Conservation (phyloP, 2,888 invertebrate species). For the Xestoiulus laeticollis region DNA sequence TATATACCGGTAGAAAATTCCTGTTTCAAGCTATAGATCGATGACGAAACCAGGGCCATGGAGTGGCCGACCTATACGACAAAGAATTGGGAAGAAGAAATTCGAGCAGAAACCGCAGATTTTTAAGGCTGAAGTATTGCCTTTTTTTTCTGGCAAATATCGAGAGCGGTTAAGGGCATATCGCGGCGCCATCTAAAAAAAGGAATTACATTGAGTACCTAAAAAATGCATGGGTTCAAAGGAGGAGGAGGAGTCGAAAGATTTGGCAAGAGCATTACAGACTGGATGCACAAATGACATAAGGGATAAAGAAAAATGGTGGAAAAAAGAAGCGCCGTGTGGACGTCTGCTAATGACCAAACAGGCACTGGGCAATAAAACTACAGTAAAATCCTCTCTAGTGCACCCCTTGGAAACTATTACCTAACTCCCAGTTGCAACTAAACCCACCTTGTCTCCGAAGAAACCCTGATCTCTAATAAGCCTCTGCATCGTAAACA, state of each 20-base stretch:
- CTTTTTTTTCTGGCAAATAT: not conserved
- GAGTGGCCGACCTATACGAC: not conserved
- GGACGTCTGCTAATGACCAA: too few species aligned
- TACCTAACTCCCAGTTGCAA: too few species aligned
- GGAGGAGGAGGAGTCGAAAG: too few species aligned
- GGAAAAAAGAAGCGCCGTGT: too few species aligned
- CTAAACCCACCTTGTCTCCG: too few species aligned
- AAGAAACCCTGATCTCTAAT: too few species aligned
- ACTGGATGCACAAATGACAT: not conserved
- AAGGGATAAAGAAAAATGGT: not conserved
- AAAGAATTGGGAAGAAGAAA: not conserved
- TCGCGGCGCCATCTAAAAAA: not conserved
- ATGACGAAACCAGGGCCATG: not conserved
- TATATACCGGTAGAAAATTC: not conserved
- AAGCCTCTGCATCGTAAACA: too few species aligned
- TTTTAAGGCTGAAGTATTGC: not conserved
- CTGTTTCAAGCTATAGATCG: not conserved
- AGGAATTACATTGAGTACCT: constrained; percentile 2
- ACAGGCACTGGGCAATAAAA: too few species aligned
- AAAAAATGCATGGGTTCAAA: not conserved
- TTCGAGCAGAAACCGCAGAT: not conserved
- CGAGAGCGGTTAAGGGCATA: not conserved
- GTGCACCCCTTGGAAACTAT: too few species aligned
- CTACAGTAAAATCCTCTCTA: too few species aligned
- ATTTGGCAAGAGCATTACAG: not conserved